Percentiles rank a stretch among this genome's conserved stretches.
These are phyloP conservation scores for Ranitomeya variabilis DNA, from an alignment of 2,113 vertebrate species.

Conservation along the genomic window DNA sequence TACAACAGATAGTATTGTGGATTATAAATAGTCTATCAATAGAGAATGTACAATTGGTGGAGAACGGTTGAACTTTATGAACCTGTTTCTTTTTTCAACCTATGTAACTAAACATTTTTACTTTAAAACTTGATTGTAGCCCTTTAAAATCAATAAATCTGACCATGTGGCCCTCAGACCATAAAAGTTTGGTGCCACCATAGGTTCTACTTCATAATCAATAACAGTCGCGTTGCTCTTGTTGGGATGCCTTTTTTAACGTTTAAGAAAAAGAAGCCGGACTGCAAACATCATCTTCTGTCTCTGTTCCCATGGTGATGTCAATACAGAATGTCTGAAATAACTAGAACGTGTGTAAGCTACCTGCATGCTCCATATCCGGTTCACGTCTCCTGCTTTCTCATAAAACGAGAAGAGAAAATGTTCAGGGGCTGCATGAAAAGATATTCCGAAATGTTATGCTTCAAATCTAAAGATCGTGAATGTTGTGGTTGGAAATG, in stretches of 20 bases:
- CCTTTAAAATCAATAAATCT: not conserved
- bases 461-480: no score
- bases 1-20: no score
- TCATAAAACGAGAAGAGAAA: not conserved
- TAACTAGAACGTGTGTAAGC: not conserved
- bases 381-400: not conserved
- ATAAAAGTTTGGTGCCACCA: not conserved
- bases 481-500: no score
- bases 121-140: not conserved
- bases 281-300: not conserved
- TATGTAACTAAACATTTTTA: no score
- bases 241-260: not conserved
- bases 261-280: not conserved
- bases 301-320: slow-evolving; percentile 8
- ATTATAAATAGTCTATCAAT: no score
- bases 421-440: not conserved
- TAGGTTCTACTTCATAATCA: not conserved
- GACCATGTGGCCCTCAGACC: not conserved
- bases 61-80: no score
- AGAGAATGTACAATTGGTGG: no score
- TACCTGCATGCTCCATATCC: not conserved
- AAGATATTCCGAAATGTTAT: no score
- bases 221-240: not conserved
- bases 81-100: no score
- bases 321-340: not conserved